Evolutionary conservation across 2,888 invertebrate species (phyloP), one percentile per base, ranked within the genome.

Genomic region (Stenotaenia linearis): DNA sequence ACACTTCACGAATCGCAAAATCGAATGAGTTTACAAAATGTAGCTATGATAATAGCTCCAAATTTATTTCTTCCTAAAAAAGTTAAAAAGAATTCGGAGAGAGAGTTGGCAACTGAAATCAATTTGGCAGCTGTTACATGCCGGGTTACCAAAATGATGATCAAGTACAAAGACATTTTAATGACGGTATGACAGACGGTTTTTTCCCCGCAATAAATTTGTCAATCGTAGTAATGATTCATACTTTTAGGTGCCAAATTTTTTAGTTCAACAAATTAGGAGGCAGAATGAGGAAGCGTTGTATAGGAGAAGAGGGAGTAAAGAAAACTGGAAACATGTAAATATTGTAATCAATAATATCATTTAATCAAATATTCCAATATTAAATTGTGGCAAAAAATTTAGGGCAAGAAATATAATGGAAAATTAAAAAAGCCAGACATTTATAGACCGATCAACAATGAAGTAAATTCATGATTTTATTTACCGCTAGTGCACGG

Each of bases 21-120:
- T 87, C 92, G 95, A 88, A 97, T 97, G 97, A 92, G 91, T 83
- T 90, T 93, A 81, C 94, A 94, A 85, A 97, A 96, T 86, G 95
- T 97, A 50, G 93, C 96, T 37, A 96, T 96, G 91, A 96, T 97
- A 83, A 93, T 96, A 83, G 96, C 96, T 18, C 97, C 97, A n/a
- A 95, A 97, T 79, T 90, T 97, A 83, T 88, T 88, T 83, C 83
- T 87, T 32, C 84, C 84, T 25, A 78, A 80, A 35, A 61, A 69
- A 25, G 18, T 56, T 3, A 61, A 25, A 35, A 69, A 78, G 7
- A 32, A 32, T 75, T 77, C 35, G 35, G 82, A 82, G 75, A 79
- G 79, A 18, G 81, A 83, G 77, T 75, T 83, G 75, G 80, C 81
- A 69, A 80, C 81, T 23, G 82, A 83, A 80, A 82, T 82, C 77